Evolutionary conservation across 1,140 invertebrate species (phyloP), one percentile per base, ranked within the genome.

Genomic region (Aphis craccivora): DNA sequence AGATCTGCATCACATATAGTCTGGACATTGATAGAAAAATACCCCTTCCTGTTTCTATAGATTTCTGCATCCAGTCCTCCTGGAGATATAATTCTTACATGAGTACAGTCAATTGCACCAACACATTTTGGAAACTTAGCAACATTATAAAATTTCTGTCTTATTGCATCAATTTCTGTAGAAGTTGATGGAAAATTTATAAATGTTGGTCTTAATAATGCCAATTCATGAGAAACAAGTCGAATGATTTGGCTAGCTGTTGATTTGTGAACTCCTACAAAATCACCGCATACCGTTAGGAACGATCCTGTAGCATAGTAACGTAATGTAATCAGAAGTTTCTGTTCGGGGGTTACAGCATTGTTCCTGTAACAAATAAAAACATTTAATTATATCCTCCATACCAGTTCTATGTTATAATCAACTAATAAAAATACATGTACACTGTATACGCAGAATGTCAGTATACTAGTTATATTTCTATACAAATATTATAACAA

Each of bases 11-110:
- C 94, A 94, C 95, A 95, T 23, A 95, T 94, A 40, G 94, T 94
- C 95, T 96, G 95, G 0, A 95, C 95, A 94, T 96, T 95, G 9
- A 95, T 93, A 20, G 95, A 95, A 94, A 95, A 95, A 90, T 94
- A 95, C 0, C 94, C 94, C 94, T 96, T 95, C 40, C 95, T 88
- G 93, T 96, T 96, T 60, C 95, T 94, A 93, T 94, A 96, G 48
- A 94, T 94, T 94, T 96, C 95, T 25, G 94, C 94, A 94, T 95
- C 48, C 37, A 94, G 43, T 51, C 94, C 94, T 43, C 94, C 94
- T 89, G 95, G 94, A 37, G 95, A 94, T 94, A 37, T 83, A 83
- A 83, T 83, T 37, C 35, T 37, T 37, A 37, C 35, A 8, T 37
- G 95, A 40, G 95, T 95, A 35, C 95, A 95, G 94, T 95, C 95